Percentiles rank a stretch among this genome's conserved stretches.
Conservation (phyloP, 2,113 vertebrate species). For the Tachysurus vachellii region DNA sequence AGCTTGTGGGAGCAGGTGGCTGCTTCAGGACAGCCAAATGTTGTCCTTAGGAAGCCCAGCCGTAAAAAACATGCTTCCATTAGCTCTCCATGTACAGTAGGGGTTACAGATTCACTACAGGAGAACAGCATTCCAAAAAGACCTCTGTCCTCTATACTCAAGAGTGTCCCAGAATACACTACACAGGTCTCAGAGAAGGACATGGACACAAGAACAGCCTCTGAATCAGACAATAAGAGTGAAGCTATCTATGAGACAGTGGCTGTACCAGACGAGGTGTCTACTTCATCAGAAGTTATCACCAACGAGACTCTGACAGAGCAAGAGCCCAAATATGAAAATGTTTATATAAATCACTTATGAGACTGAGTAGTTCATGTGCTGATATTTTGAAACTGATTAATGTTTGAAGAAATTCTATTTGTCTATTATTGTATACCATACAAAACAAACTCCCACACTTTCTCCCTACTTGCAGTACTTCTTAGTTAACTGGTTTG, state of each 20-base stretch:
- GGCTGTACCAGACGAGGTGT: slow-evolving; percentile 53
- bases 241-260: slow-evolving; percentile 64
- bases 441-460: not conserved
- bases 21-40: slow-evolving; percentile 50
- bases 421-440: not conserved
- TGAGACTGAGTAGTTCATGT: slow-evolving; percentile 40
- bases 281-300: slow-evolving; percentile 57
- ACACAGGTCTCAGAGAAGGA: slow-evolving; percentile 30
- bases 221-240: slow-evolving; percentile 9
- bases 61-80: slow-evolving; percentile 60
- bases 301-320: slow-evolving; percentile 59
- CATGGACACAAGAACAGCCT: not conserved
- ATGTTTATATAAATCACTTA: slow-evolving; percentile 68
- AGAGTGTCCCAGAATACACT: slow-evolving; percentile 64
- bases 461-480: not conserved
- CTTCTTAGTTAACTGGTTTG: not conserved
- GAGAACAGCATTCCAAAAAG: slow-evolving; percentile 62
- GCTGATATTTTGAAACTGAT: not conserved
- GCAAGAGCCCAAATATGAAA: slow-evolving; percentile 85
- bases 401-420: not conserved
- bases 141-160: slow-evolving; percentile 68
- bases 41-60: slow-evolving; percentile 62
- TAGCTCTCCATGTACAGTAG: slow-evolving; percentile 43
- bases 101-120: slow-evolving; percentile 35
- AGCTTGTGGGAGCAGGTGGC: slow-evolving; percentile 65